phyloP scores from a whole-genome alignment of 1,140 invertebrate species.

The Pristionchus pacificus region DNA sequence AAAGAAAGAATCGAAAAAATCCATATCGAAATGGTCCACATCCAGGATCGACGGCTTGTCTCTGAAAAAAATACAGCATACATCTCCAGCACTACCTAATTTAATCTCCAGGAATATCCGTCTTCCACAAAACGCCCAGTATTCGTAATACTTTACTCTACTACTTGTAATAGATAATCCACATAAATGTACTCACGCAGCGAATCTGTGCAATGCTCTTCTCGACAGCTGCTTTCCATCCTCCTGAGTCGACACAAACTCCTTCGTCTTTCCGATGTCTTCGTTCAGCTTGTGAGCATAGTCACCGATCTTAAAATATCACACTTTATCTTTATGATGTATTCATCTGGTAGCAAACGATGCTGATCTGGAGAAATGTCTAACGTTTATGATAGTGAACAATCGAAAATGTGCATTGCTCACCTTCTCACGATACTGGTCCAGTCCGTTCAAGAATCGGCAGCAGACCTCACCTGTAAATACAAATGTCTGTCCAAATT shows the following conservation, averaged over 20 bases:
- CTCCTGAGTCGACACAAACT: too few relatives aligned
- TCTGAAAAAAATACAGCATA: background rate
- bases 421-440: constrained; percentile 12
- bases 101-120: background rate
- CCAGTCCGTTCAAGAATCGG: constrained; percentile 25
- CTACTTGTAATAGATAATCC: background rate
- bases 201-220: background rate
- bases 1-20: constrained; percentile 19
- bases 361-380: too few relatives aligned
- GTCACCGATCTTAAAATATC: constrained; percentile 15
- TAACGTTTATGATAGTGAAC: too few relatives aligned
- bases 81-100: background rate
- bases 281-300: background rate
- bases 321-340: constrained; percentile 17
- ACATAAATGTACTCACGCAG: background rate
- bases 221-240: too few relatives aligned
- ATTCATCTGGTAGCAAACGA: too few relatives aligned
- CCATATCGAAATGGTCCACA: constrained; percentile 16
- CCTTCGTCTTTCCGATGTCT: background rate
- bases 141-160: background rate
- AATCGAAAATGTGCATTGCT: background rate
- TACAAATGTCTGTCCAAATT: background rate
- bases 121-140: background rate
- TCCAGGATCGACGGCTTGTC: background rate
- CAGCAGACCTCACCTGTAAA: constrained; percentile 25